A percentile compares a stretch with the other conserved stretches of the same genome.
These are phyloP conservation scores for Sesia bembeciformis DNA, from an alignment of 2,888 invertebrate genomes.

Conservation along the genomic window DNA sequence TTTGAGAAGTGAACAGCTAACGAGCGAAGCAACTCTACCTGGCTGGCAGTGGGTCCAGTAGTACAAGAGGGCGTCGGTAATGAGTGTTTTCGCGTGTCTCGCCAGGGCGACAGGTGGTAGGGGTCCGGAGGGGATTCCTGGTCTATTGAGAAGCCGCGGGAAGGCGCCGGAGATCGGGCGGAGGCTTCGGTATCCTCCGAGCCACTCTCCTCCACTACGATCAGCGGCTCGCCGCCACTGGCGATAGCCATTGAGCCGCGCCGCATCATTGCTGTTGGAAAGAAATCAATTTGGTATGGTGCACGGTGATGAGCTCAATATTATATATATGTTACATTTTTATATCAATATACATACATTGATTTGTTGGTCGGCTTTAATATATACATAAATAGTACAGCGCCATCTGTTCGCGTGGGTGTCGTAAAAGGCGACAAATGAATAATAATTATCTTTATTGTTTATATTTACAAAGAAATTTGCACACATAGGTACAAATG, in stretches of 20 bases:
- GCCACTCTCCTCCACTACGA: slow-evolving; percentile 87
- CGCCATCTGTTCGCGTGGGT: too few relatives aligned
- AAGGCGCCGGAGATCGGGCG: slow-evolving; percentile 67
- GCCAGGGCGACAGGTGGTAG: slow-evolving; percentile 86
- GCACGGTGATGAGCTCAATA: too few relatives aligned
- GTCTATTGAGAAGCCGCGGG: slow-evolving; percentile 78
- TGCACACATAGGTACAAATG: too few relatives aligned
- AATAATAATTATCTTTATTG: too few relatives aligned
- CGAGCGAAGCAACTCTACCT: slow-evolving; percentile 61
- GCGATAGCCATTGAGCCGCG: slow-evolving; percentile 78
- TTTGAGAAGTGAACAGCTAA: too few relatives aligned
- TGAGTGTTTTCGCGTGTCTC: slow-evolving; percentile 87
- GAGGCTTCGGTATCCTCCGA: slow-evolving; percentile 79
- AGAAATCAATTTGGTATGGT: background rate
- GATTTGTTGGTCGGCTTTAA: too few relatives aligned
- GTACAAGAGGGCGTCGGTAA: slow-evolving; percentile 89
- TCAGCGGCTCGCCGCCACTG: slow-evolving; percentile 81
- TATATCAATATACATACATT: too few relatives aligned
- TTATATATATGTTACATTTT: too few relatives aligned
- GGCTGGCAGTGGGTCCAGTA: slow-evolving; percentile 89
- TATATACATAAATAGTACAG: too few relatives aligned
- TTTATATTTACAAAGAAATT: too few relatives aligned
- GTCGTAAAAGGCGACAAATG: too few relatives aligned
- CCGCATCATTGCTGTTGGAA: slow-evolving; percentile 71
- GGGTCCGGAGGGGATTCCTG: slow-evolving; percentile 88